Conservation (phyloP, 2,888 invertebrate species). For the Diachrysia chrysitis region DNA sequence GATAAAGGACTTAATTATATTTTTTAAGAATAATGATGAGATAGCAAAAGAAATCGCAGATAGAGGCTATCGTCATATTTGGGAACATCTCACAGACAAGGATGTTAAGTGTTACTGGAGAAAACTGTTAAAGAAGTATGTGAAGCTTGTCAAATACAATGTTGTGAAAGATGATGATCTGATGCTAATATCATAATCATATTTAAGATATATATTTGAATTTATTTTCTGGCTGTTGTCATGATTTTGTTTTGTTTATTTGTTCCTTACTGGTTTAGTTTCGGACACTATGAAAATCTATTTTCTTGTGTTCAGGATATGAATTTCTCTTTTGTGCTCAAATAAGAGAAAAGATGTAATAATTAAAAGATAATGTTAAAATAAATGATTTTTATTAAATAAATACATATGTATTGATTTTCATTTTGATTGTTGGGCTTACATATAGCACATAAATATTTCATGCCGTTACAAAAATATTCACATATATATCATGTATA, state of each 20-base stretch:
- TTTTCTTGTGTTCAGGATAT: no score
- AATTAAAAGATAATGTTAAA: conserved; percentile 35
- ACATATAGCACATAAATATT: conserved; percentile 24
- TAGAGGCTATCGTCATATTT: conserved; percentile 94
- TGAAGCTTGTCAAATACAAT: conserved; percentile 92
- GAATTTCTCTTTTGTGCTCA: background rate
- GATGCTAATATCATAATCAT: conserved; percentile 56
- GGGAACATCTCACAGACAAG: conserved; percentile 94
- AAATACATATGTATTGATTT: conserved; percentile 32
- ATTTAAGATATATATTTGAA: background rate
- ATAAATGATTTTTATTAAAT: conserved; percentile 42
- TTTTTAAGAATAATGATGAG: conserved; percentile 93
- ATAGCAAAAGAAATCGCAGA: conserved; percentile 94
- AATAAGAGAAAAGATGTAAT: background rate
- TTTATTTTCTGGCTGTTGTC: background rate
- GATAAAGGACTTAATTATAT: conserved; percentile 92
- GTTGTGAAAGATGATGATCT: conserved; percentile 90
- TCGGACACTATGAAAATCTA: background rate
- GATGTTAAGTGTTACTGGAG: conserved; percentile 97
- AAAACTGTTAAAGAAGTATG: conserved; percentile 92
- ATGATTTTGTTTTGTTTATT: background rate
- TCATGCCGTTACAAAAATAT: conserved; percentile 35
- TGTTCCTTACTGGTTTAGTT: background rate
- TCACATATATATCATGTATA: conserved; percentile 2
- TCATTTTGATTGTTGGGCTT: conserved; percentile 15